phyloP scores from a whole-genome alignment of 1,140 invertebrate genomes.

The Ceratosolen solmsi region DNA sequence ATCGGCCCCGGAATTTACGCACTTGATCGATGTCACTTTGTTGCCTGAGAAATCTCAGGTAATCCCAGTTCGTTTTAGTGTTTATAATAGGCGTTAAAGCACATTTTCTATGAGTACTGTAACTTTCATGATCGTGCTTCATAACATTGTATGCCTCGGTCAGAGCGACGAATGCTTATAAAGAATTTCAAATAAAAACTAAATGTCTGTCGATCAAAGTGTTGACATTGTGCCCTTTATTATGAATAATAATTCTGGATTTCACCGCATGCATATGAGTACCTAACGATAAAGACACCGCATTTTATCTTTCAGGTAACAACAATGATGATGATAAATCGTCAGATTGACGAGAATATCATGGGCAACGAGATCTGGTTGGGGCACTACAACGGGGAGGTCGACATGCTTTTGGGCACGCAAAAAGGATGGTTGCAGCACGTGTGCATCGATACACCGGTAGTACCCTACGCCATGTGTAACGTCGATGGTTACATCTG shows the following conservation, averaged over 20 bases:
- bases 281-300: no score
- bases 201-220: no score
- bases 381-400: constrained; percentile 80
- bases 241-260: no score
- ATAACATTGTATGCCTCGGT: no score
- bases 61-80: constrained; percentile 51
- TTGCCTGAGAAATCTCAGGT: constrained; percentile 77
- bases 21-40: constrained; percentile 87
- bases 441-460: constrained; percentile 74
- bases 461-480: constrained; percentile 79
- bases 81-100: no score
- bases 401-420: constrained; percentile 79
- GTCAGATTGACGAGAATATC: constrained; percentile 63
- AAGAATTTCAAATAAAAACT: no score
- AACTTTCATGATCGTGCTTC: no score
- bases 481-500: constrained; percentile 83
- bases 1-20: constrained; percentile 93
- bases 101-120: no score
- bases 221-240: no score
- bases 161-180: no score
- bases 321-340: constrained; percentile 70
- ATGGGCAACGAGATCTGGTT: constrained; percentile 80
- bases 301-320: constrained; percentile 73
- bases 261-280: no score
- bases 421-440: constrained; percentile 77